Percentiles rank a stretch among this genome's conserved stretches.
Conservation (phyloP, 2,113 vertebrate genomes). For the Tor tambroides region DNA sequence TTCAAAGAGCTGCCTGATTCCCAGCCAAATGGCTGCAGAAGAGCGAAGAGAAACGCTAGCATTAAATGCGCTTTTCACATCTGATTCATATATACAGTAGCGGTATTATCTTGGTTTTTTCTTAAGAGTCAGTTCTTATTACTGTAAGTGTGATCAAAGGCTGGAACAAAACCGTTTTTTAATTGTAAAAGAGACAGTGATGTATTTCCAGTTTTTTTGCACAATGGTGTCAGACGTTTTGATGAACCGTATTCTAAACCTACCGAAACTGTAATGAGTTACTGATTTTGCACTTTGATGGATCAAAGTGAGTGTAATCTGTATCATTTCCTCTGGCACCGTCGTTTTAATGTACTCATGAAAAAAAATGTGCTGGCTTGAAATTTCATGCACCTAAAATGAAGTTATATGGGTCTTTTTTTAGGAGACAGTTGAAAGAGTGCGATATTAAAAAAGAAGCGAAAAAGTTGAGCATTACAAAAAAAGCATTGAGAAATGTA, state of each 20-base stretch:
- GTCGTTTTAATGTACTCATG: neutral
- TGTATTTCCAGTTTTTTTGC: constrained; percentile 9
- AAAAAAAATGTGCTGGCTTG: constrained; percentile 23
- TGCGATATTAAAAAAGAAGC: constrained; percentile 30
- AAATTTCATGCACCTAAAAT: constrained; percentile 30
- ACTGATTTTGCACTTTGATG: constrained; percentile 44
- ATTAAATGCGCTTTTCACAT: constrained; percentile 16
- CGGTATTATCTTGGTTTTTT: constrained; percentile 31
- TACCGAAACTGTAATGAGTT: constrained; percentile 40
- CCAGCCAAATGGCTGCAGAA: constrained; percentile 61
- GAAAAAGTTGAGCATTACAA: neutral
- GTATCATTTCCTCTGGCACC: constrained; percentile 29
- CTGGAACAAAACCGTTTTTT: constrained; percentile 2
- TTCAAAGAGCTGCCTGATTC: constrained; percentile 68
- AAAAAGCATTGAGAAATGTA: constrained; percentile 21
- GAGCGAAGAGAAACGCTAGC: constrained; percentile 9
- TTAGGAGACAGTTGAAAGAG: constrained; percentile 26
- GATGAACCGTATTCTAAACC: constrained; percentile 46
- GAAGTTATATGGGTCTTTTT: constrained; percentile 22
- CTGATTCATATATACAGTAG: constrained; percentile 38
- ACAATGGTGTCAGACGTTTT: constrained; percentile 36
- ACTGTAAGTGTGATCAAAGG: constrained; percentile 41
- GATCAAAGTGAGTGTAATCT: constrained; percentile 52
- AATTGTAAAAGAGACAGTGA: constrained; percentile 31
- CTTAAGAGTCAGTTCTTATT: constrained; percentile 36